Evolutionary conservation across 2,113 vertebrate genomes (phyloP).

Genomic region (Morone chrysops): DNA sequence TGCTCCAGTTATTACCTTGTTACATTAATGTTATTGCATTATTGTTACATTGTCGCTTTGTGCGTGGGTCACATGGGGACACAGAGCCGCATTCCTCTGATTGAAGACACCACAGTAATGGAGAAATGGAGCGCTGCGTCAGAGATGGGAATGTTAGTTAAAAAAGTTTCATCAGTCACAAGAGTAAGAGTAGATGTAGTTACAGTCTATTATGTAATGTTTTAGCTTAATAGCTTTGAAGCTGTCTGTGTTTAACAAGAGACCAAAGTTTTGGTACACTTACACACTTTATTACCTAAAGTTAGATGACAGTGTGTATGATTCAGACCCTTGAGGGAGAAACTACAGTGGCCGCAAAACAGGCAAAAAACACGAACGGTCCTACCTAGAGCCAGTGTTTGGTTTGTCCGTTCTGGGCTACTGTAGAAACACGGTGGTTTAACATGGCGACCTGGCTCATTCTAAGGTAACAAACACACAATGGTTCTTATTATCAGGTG

Average conservation of each 20-base stretch:
- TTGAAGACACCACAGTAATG: slow-evolving; percentile 53
- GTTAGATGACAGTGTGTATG: neutral
- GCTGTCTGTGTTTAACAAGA: neutral
- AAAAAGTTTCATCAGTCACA: neutral
- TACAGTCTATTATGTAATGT: neutral
- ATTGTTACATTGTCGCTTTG: slow-evolving; percentile 49
- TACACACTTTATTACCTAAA: neutral
- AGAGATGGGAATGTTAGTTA: neutral
- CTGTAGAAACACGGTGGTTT: no score
- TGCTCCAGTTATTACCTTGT: slow-evolving; percentile 68
- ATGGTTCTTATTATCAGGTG: no score
- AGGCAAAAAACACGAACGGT: no score
- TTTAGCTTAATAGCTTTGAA: neutral
- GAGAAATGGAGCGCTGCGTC: slow-evolving; percentile 3
- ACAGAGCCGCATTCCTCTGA: slow-evolving; percentile 65
- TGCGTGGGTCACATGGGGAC: slow-evolving; percentile 47
- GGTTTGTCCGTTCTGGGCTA: no score
- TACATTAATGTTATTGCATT: slow-evolving; percentile 76
- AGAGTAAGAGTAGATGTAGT: neutral
- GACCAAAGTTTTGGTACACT: neutral
- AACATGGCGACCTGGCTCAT: no score
- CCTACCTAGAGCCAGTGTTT: no score
- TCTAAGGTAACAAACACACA: no score
- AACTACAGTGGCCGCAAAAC: no score
- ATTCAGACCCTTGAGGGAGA: no score